These are phyloP conservation scores for Mellilla xanthometata DNA, from an alignment of 2,888 invertebrate species.

Conservation along the genomic window DNA sequence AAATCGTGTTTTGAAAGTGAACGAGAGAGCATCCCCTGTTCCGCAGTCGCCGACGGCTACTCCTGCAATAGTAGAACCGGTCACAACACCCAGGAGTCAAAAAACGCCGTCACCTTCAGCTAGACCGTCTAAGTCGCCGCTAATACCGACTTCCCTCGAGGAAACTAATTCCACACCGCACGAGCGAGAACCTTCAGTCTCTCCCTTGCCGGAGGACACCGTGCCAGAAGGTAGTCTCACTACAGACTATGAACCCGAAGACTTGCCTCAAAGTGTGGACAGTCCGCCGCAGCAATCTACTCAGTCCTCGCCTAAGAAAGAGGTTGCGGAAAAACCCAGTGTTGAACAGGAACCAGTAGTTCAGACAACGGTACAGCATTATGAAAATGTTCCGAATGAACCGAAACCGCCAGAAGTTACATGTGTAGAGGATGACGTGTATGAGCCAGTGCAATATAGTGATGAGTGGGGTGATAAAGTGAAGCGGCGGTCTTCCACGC, in stretches of 20 bases:
- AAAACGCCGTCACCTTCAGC: conserved; percentile 63
- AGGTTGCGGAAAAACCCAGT: conserved; percentile 40
- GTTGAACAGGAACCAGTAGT: conserved; percentile 25
- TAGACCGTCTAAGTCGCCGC: conserved; percentile 53
- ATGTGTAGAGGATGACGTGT: conserved; percentile 31
- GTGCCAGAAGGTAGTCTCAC: conserved; percentile 39
- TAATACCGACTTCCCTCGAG: conserved; percentile 44
- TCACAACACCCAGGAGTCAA: conserved; percentile 47
- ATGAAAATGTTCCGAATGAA: conserved; percentile 50
- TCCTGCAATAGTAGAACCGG: conserved; percentile 41
- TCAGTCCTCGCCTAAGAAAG: conserved; percentile 41
- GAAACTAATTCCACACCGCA: conserved; percentile 35
- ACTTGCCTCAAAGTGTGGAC: conserved; percentile 30
- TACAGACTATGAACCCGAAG: conserved; percentile 39
- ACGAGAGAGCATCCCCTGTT: conserved; percentile 51
- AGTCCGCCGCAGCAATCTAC: conserved; percentile 45
- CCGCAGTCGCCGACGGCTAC: conserved; percentile 39
- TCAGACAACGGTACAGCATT: conserved; percentile 33
- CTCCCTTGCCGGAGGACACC: conserved; percentile 46
- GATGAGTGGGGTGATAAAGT: conserved; percentile 65
- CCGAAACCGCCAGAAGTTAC: conserved; percentile 33
- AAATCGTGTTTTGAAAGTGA: conserved; percentile 40
- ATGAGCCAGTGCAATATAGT: conserved; percentile 60
- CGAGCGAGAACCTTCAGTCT: conserved; percentile 42
- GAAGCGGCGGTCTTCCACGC: conserved; percentile 68